Evolutionary conservation across 2,888 invertebrate genomes (phyloP).

Genomic region (Drosophila helvetica): DNA sequence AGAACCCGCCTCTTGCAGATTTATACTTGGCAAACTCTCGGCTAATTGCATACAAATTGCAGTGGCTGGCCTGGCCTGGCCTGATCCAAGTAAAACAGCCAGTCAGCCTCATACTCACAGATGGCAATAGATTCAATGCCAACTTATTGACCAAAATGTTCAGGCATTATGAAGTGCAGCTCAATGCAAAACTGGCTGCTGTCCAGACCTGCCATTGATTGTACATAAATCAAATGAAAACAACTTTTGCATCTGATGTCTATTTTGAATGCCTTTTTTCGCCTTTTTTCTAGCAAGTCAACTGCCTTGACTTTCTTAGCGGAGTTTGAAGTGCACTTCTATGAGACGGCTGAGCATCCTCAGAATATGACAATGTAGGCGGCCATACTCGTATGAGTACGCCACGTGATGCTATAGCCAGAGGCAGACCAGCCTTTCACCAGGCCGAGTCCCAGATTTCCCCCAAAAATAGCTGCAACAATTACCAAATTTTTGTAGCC

Average conservation of each 20-base stretch:
- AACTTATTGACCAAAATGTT: conserved; percentile 50
- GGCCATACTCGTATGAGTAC: background rate
- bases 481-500: conserved; percentile 47
- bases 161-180: conserved; percentile 42
- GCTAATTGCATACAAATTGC: conserved; percentile 71
- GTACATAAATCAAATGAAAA: conserved; percentile 66
- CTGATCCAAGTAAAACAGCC: conserved; percentile 7
- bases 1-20: conserved; percentile 58
- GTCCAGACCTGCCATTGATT: conserved; percentile 41
- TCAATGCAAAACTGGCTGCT: conserved; percentile 55
- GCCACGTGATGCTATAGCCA: conserved; percentile 23
- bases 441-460: conserved; percentile 22
- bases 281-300: conserved; percentile 31
- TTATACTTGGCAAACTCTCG: conserved; percentile 45
- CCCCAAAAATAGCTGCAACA: conserved; percentile 47
- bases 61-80: conserved; percentile 20
- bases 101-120: conserved; percentile 36
- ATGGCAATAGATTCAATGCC: conserved; percentile 59
- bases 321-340: conserved; percentile 29
- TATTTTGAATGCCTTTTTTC: conserved; percentile 17
- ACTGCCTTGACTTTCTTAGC: conserved; percentile 74
- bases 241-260: conserved; percentile 60
- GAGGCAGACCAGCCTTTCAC: conserved; percentile 30
- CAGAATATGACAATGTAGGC: conserved; percentile 20
- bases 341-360: conserved; percentile 37